phyloP scores from a whole-genome alignment of 2,888 invertebrate genomes.

The Aspidapion aeneum region DNA sequence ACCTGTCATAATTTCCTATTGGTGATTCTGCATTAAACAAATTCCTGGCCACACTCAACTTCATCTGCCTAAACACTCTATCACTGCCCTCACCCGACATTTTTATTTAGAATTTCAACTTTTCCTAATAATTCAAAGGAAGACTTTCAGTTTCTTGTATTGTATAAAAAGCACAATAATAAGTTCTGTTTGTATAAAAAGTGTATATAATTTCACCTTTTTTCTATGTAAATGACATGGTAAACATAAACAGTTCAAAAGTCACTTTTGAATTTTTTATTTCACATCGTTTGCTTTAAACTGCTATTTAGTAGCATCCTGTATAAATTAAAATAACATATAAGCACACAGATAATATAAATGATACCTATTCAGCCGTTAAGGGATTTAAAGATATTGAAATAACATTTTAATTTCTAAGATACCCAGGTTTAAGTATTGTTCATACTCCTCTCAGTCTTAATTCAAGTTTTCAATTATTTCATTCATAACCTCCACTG shows the following conservation, averaged over 20 bases:
- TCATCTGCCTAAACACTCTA: conserved; percentile 34
- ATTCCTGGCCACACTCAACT: conserved; percentile 41
- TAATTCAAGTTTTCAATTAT: too few species aligned
- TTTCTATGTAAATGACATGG: conserved; percentile 30
- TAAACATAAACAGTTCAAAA: conserved; percentile 30
- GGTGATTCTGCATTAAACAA: conserved; percentile 41
- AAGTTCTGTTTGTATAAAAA: neutral
- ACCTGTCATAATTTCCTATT: conserved; percentile 59
- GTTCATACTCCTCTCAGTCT: too few species aligned
- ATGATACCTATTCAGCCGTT: too few species aligned
- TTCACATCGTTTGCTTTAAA: too few species aligned
- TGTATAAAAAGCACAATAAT: too few species aligned
- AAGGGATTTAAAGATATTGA: too few species aligned
- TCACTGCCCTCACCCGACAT: conserved; percentile 19
- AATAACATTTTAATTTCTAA: too few species aligned
- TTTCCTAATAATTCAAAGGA: neutral
- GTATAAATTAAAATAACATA: neutral
- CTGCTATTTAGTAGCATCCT: neutral
- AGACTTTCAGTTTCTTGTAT: too few species aligned
- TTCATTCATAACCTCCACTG: too few species aligned
- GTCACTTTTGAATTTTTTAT: conserved; percentile 22
- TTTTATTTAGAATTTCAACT: neutral
- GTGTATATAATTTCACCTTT: too few species aligned
- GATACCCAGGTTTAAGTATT: too few species aligned
- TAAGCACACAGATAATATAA: too few species aligned